phyloP scores from a whole-genome alignment of 2,113 vertebrate species.

The Corythoichthys intestinalis region DNA sequence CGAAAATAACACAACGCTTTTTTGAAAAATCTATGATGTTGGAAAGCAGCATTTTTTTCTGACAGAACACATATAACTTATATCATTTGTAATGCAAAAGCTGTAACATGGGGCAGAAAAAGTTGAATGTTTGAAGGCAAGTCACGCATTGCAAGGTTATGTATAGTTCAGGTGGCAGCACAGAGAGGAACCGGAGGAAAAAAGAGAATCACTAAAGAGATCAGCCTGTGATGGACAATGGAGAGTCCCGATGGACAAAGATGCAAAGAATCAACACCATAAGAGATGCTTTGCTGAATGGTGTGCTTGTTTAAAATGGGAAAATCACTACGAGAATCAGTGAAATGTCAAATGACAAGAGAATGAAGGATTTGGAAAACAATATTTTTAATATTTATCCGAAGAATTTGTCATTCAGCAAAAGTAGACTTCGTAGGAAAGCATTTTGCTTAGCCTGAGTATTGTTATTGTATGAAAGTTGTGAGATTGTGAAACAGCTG shows the following conservation, averaged over 20 bases:
- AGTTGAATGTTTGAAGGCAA: neutral
- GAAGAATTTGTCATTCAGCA: too few species aligned
- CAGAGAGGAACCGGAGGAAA: neutral
- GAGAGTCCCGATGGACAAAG: neutral
- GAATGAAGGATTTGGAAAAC: too few species aligned
- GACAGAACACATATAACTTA: neutral
- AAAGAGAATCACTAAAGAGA: conserved; percentile 13
- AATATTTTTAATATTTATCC: too few species aligned
- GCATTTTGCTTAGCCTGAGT: too few species aligned
- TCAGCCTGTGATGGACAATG: conserved; percentile 6
- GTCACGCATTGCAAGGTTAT: neutral
- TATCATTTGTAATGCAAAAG: neutral
- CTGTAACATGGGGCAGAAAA: neutral
- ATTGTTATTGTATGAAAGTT: too few species aligned
- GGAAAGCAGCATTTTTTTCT: too few species aligned
- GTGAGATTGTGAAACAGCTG: too few species aligned
- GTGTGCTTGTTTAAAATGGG: neutral
- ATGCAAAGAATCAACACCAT: neutral
- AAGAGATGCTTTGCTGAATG: neutral
- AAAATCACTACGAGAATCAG: neutral
- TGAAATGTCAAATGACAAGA: too few species aligned
- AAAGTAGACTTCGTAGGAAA: too few species aligned
- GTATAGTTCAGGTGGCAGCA: conserved; percentile 3
- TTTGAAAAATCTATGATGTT: too few species aligned
- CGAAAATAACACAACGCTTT: too few species aligned